Evolutionary conservation across 2,113 vertebrate species (phyloP), one percentile per base, ranked within the genome.

Genomic region (Alosa alosa): DNA sequence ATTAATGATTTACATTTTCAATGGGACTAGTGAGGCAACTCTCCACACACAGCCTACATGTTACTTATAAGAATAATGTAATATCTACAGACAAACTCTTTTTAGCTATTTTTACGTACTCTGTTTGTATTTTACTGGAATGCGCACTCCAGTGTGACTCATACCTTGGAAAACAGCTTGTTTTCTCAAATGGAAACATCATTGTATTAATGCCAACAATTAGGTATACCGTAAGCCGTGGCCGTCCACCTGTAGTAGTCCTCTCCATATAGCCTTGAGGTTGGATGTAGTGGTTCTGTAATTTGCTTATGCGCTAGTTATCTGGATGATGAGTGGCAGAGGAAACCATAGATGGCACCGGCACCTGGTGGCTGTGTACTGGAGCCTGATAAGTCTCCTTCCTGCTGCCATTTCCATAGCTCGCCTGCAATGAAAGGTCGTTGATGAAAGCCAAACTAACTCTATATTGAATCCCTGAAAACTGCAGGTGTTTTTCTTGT

Each of bases 391-490:
- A 36, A 36, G 55, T 60, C 64, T 22, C 60, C 60, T n/a, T 31
- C 64, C 25, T 72, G 10, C 25, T 72, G 8, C 64, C 64, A 72
- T 31, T 72, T 72, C 25, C 7, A 36, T 36, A 11, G 8, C 41
- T 84, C 86, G 41, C 72, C 15, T 18, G 36, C 82, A 31, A 83
- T 81, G 49, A 78, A 39, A 84, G 18, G 13, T 52, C n/a, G 22
- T 81, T 87, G 85, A 83, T 89, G 85, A 86, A 88, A 84, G 47
- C 22, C 52, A 83, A 75, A 82, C 84, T 84, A 85, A 75, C 46
- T 39, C 85, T 25, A 64, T 39, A 78, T 64, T 87, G 83, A 89
- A 84, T 78, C 86, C 64, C 82, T 25, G 81, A 60, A 57, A 84
- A 72, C n/a, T n/a, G 13, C 45, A 10, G 1, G 15, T 45, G 83